A percentile compares a stretch with the other conserved stretches of the same genome.
Conservation (phyloP, 2,113 vertebrate genomes). For the Mesitornis unicolor region DNA sequence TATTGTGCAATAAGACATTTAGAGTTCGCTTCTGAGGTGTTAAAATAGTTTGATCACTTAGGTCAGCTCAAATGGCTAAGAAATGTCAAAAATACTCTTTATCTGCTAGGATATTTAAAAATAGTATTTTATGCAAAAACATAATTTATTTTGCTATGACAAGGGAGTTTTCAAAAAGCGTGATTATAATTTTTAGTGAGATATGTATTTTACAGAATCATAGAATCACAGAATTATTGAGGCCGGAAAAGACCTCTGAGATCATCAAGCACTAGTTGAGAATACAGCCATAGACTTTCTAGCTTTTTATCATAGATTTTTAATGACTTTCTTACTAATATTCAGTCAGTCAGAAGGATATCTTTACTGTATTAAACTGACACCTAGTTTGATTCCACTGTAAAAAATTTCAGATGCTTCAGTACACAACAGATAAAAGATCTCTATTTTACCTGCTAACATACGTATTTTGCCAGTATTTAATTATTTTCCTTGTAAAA, state of each 20-base stretch:
- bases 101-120: not conserved
- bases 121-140: not conserved
- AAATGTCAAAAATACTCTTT: not conserved
- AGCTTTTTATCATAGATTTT: not conserved
- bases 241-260: no score
- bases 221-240: no score
- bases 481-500: not conserved
- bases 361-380: not conserved
- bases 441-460: not conserved
- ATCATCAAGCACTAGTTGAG: not conserved
- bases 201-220: not conserved
- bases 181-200: not conserved
- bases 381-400: not conserved
- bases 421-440: not conserved
- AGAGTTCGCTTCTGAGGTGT: not conserved
- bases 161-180: not conserved
- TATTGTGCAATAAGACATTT: not conserved
- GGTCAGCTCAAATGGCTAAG: not conserved
- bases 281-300: not conserved
- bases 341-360: not conserved
- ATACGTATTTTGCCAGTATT: not conserved
- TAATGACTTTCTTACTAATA: not conserved
- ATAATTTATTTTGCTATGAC: not conserved
- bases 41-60: not conserved
- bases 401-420: not conserved